Evolutionary conservation across 2,888 invertebrate species (phyloP).

Genomic region (Cantharis lateralis): DNA sequence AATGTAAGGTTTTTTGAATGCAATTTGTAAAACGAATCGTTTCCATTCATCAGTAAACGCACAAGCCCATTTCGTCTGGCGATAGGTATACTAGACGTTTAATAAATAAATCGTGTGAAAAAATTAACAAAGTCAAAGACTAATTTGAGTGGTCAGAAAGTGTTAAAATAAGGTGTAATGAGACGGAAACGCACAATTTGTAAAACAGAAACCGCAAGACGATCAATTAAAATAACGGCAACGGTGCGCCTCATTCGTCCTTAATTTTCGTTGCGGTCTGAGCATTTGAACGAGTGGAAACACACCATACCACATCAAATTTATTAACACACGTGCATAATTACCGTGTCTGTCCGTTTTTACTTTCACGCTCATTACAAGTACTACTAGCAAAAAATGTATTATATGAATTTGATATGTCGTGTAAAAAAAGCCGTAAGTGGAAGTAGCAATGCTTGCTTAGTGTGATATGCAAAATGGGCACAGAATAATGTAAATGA

Average conservation of each 20-base stretch:
- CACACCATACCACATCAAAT: constrained; percentile 18
- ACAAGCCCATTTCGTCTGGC: not conserved
- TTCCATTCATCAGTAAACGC: not conserved
- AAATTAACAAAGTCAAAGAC: constrained; percentile 25
- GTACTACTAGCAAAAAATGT: not conserved
- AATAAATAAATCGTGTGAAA: not conserved
- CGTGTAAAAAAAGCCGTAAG: not conserved
- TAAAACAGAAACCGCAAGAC: constrained; percentile 34
- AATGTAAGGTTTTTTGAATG: not conserved
- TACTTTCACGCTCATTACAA: constrained; percentile 27
- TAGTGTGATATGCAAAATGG: not conserved
- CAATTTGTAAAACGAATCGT: not conserved
- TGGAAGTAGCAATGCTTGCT: not conserved
- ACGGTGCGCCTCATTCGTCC: constrained; percentile 31
- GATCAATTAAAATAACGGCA: constrained; percentile 33
- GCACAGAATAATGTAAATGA: not conserved
- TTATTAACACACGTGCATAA: constrained; percentile 19
- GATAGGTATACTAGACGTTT: not conserved
- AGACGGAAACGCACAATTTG: constrained; percentile 39
- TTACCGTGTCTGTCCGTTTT: constrained; percentile 17
- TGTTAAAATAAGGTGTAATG: constrained; percentile 31
- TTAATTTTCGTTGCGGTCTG: constrained; percentile 28
- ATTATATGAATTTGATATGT: not conserved
- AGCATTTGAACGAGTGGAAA: constrained; percentile 18
- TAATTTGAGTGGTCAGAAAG: constrained; percentile 36